Base-by-base conservation (phyloP, 1,140 invertebrate species). In the Drosophila erecta region DNA sequence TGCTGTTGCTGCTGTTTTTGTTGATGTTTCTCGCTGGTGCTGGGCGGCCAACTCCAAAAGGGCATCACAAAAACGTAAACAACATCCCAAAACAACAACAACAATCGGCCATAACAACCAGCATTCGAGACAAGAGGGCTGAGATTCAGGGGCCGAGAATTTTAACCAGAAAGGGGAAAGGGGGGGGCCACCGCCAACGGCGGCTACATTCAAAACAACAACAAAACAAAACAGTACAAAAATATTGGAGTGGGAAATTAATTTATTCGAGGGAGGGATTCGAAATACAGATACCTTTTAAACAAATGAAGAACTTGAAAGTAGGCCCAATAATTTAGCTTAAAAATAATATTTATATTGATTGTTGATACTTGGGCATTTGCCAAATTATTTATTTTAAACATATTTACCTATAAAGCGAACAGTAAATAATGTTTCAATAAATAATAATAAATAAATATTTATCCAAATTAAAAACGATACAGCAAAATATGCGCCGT, bases 61-160 rank as follows among this genome's bases (percentile, higher is more conserved):
- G 69, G 53, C 81, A 74, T 47, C 64, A 73, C 49, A 58, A 71
- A 80, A 85, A 86, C 81, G 81, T 85, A 85, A 86, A 86, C 81
- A 85, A 81, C 81, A 70, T 38, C 61, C 17, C 33, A 20, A 17
- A 44, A 44, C 41, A 44, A 30, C 49, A 80, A 70, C 67, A 73
- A 64, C 47, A 54, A 38, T 35, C 37, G 35, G 33, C 38, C 47
- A 60, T 58, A 54, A 74, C 58, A 47, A 27, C 44, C 58, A 55
- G 57, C 65, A 70, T 40, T 54, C 49, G 53, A 55, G 65, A 22
- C 44, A 46, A 62, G 35, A 56, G 22, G 37, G 53, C 40, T 35
- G 30, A 56, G 51, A 38, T 24, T 47, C 55, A 37, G 35, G 30
- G 33, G 24, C 12, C n/a, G 41, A 15, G 20, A 22, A 49, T 35